Evolutionary conservation across 2,888 invertebrate genomes (phyloP), one percentile per base, ranked within the genome.

Genomic region (Kuschelorhynchus macadamiae): DNA sequence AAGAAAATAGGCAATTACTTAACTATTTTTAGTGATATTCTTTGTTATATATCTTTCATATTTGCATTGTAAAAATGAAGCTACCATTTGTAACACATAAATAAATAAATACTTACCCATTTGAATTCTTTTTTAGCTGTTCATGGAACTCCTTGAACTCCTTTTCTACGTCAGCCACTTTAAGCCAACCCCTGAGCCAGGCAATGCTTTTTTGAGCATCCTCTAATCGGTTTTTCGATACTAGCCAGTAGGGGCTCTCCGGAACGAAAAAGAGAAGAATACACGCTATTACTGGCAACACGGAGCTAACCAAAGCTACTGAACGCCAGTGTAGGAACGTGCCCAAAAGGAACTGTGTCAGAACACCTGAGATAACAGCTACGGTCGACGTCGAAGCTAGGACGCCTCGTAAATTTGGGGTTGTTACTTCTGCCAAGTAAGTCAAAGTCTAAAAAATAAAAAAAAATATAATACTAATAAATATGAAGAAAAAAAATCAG

Each of bases 361-460:
- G 90, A 17, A 92, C 87, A 0, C 94, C 94, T 0, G 90, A 82
- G 67, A 93, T 92, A 72, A 93, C 90, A 72, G 91, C 88, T 82
- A 92, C 88, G 0, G 92, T 89, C 68, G 93, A 91, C 14, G 92
- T 89, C 4, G 93, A 92, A 0, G 92, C 86, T 1, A 92, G 84
- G 74, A 90, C 87, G 0, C 94, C 94, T 25, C 94, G 87, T 33
- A 93, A 86, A 77, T 92, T 90, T 0, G 94, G 93, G 80, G 93
- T 91, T 0, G 93, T 92, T 52, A 94, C 89, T 85, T 94, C 94
- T 3, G 94, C 93, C 11, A 94, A 93, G 80, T 94, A 94, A 0
- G 93, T 93, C 75, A 94, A 82, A 25, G 93, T 91, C 91, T 91
- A 77, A 21, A 79, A 79, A 69, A 21, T 14, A 63, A 55, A 42